Evolutionary conservation across 2,113 vertebrate genomes (phyloP).

Genomic region (Sylvia atricapilla): DNA sequence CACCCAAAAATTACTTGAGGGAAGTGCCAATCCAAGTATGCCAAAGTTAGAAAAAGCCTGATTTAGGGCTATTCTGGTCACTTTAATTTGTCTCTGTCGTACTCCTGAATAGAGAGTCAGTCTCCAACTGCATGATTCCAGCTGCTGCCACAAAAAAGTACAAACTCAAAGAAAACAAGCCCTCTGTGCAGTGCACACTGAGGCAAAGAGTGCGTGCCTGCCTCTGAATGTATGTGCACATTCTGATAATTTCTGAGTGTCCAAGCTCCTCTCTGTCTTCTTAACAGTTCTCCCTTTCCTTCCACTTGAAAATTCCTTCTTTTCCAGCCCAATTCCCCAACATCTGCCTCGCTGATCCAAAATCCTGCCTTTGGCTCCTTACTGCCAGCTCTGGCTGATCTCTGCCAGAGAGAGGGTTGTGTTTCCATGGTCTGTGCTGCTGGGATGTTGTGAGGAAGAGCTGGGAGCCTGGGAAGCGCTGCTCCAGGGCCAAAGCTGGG

Average conservation of each 20-base stretch:
- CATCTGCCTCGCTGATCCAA: not conserved
- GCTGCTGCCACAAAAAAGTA: not conserved
- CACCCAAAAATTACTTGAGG: not conserved
- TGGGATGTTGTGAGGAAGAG: not conserved
- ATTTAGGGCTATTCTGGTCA: slow-evolving; percentile 44
- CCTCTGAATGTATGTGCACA: fast-evolving
- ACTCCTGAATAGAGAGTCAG: not conserved
- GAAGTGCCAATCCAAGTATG: not conserved
- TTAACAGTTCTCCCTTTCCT: not conserved
- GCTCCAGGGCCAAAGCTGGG: not conserved
- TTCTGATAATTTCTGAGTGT: not conserved
- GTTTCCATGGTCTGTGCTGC: not conserved
- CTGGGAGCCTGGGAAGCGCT: not conserved
- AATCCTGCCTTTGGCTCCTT: not conserved
- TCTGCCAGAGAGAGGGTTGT: not conserved
- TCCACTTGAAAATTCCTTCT: not conserved
- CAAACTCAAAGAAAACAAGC: not conserved
- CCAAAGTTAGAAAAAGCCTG: slow-evolving; percentile 24
- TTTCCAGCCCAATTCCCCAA: not conserved
- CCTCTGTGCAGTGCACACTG: not conserved
- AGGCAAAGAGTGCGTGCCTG: not conserved
- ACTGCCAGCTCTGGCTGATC: not conserved
- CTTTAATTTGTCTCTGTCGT: slow-evolving; percentile 33
- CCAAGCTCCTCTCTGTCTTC: not conserved
- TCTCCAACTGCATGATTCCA: not conserved